phyloP scores from a whole-genome alignment of 2,888 invertebrate genomes.

The Meghimatium bilineatum region DNA sequence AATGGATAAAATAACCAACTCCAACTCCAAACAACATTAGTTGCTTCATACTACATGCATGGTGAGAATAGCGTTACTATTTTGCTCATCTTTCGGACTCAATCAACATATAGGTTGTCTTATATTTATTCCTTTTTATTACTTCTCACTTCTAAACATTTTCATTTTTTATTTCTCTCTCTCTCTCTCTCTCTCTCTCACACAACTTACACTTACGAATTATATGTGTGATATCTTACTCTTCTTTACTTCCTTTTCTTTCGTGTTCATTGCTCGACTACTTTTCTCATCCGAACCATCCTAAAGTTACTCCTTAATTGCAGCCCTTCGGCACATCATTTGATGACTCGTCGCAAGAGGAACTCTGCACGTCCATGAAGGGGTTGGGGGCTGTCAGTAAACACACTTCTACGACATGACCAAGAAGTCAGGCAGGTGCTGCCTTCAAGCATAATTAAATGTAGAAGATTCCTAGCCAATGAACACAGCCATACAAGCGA shows the following conservation, averaged over 20 bases:
- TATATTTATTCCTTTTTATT: too few species aligned
- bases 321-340: background rate
- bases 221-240: too few species aligned
- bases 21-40: too few species aligned
- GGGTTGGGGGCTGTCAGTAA: slow-evolving; percentile 18
- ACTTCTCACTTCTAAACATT: too few species aligned
- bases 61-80: too few species aligned
- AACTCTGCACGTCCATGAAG: background rate
- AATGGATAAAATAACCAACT: too few species aligned
- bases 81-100: too few species aligned
- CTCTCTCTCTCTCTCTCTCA: too few species aligned
- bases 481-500: slow-evolving; percentile 3
- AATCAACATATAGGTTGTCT: too few species aligned
- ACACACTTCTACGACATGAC: slow-evolving; percentile 1
- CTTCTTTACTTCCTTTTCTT: background rate
- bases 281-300: background rate
- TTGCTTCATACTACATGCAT: too few species aligned
- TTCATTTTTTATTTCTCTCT: too few species aligned
- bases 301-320: background rate
- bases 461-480: slow-evolving; percentile 14
- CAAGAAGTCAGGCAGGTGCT: slow-evolving; percentile 40
- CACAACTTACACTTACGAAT: too few species aligned
- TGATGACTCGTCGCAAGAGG: background rate
- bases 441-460: slow-evolving; percentile 32
- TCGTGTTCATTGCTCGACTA: background rate